Conservation (phyloP, 2,113 vertebrate species). For the Misgurnus mizolepis region DNA sequence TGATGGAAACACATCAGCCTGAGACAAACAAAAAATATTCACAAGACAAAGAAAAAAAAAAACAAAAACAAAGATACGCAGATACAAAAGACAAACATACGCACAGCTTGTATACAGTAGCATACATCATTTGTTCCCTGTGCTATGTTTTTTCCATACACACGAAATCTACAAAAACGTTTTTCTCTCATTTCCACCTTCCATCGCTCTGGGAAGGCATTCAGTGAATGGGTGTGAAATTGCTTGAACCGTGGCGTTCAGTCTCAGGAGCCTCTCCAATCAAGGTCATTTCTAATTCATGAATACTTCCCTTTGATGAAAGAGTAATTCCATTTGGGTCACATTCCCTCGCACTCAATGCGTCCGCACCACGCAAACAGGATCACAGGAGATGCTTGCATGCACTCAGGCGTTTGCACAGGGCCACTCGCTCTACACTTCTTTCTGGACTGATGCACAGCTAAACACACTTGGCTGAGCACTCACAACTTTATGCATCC, state of each 20-base stretch:
- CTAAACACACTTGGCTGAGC: constrained; percentile 14
- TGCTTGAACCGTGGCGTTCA: constrained; percentile 40
- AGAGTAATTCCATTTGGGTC: constrained; percentile 65
- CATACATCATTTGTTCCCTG: constrained; percentile 20
- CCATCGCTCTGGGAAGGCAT: background rate
- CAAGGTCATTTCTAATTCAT: constrained; percentile 62
- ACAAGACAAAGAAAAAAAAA: constrained; percentile 1
- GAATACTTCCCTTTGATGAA: constrained; percentile 56
- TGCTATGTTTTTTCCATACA: constrained; percentile 25
- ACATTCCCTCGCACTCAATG: constrained; percentile 59
- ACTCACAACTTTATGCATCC: constrained; percentile 53
- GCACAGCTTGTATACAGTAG: background rate
- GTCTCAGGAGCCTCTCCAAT: constrained; percentile 45
- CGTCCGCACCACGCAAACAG: constrained; percentile 28
- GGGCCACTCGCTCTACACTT: constrained; percentile 39
- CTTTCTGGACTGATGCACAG: constrained; percentile 40
- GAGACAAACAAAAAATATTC: constrained; percentile 32
- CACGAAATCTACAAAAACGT: background rate
- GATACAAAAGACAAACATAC: constrained; percentile 13
- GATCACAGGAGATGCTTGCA: constrained; percentile 29
- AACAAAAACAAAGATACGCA: background rate
- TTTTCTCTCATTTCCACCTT: background rate
- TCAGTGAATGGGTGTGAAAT: constrained; percentile 57
- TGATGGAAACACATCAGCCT: constrained; percentile 36
- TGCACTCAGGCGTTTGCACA: constrained; percentile 7